These are phyloP conservation scores for Oryzias celebensis DNA, from an alignment of 2,113 vertebrate genomes.

Conservation along the genomic window DNA sequence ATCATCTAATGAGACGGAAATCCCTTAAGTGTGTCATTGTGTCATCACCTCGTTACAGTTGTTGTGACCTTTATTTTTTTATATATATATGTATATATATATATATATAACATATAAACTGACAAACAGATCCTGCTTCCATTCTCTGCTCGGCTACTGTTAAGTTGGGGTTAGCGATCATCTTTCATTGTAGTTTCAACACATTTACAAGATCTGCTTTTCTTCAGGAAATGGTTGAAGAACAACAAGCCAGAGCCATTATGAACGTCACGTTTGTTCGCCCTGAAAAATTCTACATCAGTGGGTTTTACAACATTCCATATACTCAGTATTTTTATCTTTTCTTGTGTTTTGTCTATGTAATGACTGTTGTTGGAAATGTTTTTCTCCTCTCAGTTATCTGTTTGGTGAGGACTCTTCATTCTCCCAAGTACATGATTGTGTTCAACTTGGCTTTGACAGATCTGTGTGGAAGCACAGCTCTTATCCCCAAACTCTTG, in stretches of 20 bases:
- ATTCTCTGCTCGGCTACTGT: no score
- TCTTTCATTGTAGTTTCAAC: no score
- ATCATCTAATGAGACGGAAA: no score
- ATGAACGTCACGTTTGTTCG: conserved; percentile 41
- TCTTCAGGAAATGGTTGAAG: no score
- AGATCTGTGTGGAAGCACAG: conserved; percentile 65
- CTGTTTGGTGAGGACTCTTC: conserved; percentile 44
- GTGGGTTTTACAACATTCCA: conserved; percentile 41
- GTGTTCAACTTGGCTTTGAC: conserved; percentile 61
- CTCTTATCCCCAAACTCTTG: conserved; percentile 61
- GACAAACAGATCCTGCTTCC: no score
- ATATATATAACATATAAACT: no score
- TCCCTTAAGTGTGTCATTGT: no score
- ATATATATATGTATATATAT: no score
- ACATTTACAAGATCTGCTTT: no score
- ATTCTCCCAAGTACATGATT: conserved; percentile 65
- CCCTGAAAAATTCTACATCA: conserved; percentile 37
- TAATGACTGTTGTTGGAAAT: conserved; percentile 55
- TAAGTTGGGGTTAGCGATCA: no score
- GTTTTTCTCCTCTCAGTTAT: conserved; percentile 47
- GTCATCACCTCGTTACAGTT: no score
- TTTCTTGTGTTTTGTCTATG: conserved; percentile 55
- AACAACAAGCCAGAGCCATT: neutral
- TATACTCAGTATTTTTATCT: conserved; percentile 54
- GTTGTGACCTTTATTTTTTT: no score